Conservation (phyloP, 2,797 vertebrate species). For the Cryptoprocta ferox region DNA sequence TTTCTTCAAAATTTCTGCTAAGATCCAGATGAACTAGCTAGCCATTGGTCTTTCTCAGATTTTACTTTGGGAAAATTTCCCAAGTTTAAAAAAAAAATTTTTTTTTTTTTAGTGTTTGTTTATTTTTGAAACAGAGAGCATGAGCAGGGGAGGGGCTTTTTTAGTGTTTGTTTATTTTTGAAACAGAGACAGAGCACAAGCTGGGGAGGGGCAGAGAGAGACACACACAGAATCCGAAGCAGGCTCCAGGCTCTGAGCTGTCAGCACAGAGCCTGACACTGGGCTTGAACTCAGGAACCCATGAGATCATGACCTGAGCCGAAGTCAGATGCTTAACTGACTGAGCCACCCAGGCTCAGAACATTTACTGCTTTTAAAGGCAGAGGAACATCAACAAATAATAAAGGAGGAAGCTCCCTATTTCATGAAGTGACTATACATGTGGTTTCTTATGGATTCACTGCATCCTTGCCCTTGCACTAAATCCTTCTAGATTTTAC, state of each 20-base stretch:
- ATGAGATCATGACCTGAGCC: too few species aligned
- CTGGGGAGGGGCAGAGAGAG: too few species aligned
- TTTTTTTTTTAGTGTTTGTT: too few species aligned
- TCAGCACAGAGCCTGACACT: too few species aligned
- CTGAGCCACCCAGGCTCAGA: neutral
- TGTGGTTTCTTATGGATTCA: neutral
- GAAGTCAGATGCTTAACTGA: too few species aligned
- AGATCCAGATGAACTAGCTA: neutral
- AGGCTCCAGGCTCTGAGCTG: too few species aligned
- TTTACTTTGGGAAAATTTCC: constrained; percentile 28
- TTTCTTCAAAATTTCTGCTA: neutral
- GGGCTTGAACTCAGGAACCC: too few species aligned
- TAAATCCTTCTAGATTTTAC: neutral
- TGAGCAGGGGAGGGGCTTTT: too few species aligned
- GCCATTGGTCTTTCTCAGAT: neutral
- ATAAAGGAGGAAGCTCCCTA: neutral
- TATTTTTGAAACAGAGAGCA: too few species aligned
- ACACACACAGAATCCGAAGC: too few species aligned
- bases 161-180: too few species aligned
- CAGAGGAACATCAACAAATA: neutral
- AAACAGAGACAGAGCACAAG: too few species aligned
- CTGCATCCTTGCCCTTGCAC: neutral
- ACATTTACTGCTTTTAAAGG: neutral
- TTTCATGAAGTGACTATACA: neutral
- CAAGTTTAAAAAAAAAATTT: neutral